Percentiles rank a stretch among this genome's conserved stretches.
Evolutionary conservation across 1,140 invertebrate genomes (phyloP).

Genomic region (Brachionus plicatilis): DNA sequence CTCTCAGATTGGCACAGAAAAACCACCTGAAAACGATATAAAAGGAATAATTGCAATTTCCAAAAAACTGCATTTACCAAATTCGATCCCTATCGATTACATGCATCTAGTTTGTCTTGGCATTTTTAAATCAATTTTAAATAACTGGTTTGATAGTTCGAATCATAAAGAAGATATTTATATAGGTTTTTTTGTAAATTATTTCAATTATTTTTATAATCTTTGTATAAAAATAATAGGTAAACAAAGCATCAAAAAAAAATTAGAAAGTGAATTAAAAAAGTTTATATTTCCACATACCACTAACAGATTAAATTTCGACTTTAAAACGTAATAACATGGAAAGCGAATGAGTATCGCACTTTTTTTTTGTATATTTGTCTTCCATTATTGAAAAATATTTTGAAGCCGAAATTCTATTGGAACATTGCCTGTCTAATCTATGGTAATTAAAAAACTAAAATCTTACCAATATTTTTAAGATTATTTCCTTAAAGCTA

Average conservation of each 20-base stretch:
- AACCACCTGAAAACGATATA: too few species aligned
- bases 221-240: too few species aligned
- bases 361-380: not conserved
- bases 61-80: too few species aligned
- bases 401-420: not conserved
- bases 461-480: not conserved
- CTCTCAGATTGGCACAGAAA: too few species aligned
- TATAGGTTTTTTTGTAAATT: too few species aligned
- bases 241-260: not conserved
- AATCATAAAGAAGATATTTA: too few species aligned
- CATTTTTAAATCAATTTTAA: too few species aligned
- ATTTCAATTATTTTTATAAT: too few species aligned
- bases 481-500: not conserved
- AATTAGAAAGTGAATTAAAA: not conserved
- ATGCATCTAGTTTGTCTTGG: too few species aligned
- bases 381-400: not conserved
- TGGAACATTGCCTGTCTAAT: constrained; percentile 19
- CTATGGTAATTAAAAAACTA: not conserved
- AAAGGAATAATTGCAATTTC: too few species aligned
- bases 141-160: too few species aligned
- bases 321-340: not conserved
- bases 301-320: not conserved
- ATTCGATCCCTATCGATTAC: too few species aligned
- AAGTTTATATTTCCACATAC: constrained; percentile 14
- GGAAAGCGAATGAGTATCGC: not conserved